A percentile compares a stretch with the other conserved stretches of the same genome.
Conservation (phyloP, 1,140 invertebrate species). For the Pachyrhynchus sulphureomaculatus region DNA sequence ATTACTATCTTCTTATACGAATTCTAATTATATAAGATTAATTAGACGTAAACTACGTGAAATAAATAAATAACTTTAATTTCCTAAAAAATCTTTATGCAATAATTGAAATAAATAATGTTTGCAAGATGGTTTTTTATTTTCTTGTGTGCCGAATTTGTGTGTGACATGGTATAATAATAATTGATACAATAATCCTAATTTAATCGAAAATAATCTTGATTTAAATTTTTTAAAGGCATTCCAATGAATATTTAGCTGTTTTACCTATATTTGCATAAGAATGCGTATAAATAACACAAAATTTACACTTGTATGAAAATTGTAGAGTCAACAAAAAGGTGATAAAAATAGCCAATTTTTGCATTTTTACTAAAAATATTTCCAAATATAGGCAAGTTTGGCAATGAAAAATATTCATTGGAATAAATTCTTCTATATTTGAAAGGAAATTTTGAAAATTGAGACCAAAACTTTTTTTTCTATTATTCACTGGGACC, state of each 20-base stretch:
- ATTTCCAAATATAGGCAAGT: neutral
- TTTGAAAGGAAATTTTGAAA: no score
- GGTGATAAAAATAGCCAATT: neutral
- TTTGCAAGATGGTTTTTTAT: neutral
- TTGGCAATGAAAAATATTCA: neutral
- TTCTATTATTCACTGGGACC: no score
- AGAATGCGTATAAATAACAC: neutral
- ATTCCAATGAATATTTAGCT: neutral
- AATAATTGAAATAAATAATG: no score
- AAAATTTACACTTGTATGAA: constrained; percentile 4
- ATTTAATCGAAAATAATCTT: neutral
- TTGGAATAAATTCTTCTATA: neutral
- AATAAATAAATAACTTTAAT: no score
- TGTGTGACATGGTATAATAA: no score
- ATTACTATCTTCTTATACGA: no score
- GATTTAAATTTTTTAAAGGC: neutral
- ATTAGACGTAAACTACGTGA: no score
- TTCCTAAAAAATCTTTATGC: no score
- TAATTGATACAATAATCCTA: no score
- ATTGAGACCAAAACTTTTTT: no score
- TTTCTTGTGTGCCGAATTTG: neutral
- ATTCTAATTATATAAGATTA: no score
- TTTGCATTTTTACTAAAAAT: neutral
- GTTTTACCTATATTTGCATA: neutral
- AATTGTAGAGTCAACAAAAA: neutral